Evolutionary conservation across 2,113 vertebrate genomes (phyloP), one percentile per base, ranked within the genome.

Genomic region (Istiophorus platypterus): DNA sequence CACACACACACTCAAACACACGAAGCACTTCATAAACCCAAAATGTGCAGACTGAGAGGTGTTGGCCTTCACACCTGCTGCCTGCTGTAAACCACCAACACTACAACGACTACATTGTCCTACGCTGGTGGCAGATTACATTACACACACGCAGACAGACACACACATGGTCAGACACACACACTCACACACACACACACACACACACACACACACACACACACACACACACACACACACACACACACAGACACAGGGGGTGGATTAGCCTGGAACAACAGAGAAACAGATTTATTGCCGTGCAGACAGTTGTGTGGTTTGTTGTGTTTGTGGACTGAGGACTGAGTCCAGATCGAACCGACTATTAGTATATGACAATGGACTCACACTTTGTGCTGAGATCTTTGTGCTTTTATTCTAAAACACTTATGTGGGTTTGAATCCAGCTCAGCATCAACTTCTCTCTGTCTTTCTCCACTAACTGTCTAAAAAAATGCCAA

Each of bases 21-120:
- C 45, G 74, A 22, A 84, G 49, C 75, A 79, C 47, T 83, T 85
- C 80, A 80, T 76, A 83, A 85, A 52, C 18, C 54, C 22, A 76
- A 70, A 85, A 39, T 57, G 66, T 78, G 72, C 59, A 62, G 74
- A 77, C 68, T 91, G 89, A 83, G 89, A 89, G 88, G 90, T 93
- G 88, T 89, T 82, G 49, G 77, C 91, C 92, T 93, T 95, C 95
- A 95, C 95, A 96, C 96, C 95, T 96, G 95, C 94, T 95, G 91
- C 82, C 67, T 88, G 85, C 83, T 91, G 92, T 95, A 95, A 95
- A 94, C 92, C 93, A 89, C 92, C 92, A 94, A 90, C 91, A 76
- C 91, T 77, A 96, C 95, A 96, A 95, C 91, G 76, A 81, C 72
- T 82, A 90, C 91, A 91, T 95, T 96, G 95, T 95, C 86, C 93